Percentiles rank a stretch among this genome's conserved stretches.
Conservation (phyloP, 2,113 vertebrate species). For the Lepus americanus region DNA sequence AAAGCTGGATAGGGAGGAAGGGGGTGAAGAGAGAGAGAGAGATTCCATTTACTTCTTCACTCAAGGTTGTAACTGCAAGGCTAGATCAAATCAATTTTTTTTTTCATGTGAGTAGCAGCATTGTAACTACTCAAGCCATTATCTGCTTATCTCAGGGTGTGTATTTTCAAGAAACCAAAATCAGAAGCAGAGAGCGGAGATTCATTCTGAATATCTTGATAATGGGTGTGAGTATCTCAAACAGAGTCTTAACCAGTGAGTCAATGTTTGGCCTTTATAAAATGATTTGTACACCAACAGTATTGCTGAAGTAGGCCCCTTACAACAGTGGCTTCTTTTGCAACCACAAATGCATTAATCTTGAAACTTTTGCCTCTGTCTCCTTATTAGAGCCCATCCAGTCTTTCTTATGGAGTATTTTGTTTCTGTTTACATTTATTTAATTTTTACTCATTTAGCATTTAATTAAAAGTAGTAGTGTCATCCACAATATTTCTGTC, state of each 20-base stretch:
- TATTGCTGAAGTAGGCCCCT: neutral
- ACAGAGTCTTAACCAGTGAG: neutral
- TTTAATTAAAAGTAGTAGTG: neutral
- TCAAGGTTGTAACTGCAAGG: no score
- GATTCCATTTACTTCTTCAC: no score
- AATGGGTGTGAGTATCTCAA: no score
- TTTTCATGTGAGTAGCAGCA: no score
- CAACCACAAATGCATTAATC: neutral
- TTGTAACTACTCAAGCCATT: no score
- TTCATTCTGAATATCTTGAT: no score
- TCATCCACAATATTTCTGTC: neutral
- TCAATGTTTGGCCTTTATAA: neutral
- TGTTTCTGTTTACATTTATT: neutral
- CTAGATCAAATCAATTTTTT: no score
- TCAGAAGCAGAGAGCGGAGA: no score
- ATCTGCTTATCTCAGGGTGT: no score
- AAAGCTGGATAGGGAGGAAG: no score
- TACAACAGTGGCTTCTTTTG: neutral
- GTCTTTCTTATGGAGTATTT: neutral
- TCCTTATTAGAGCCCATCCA: neutral
- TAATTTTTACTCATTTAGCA: neutral
- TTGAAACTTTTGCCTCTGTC: neutral
- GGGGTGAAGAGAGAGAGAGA: no score
- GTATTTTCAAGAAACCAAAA: no score
- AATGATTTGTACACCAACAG: neutral